Base-by-base conservation (phyloP, 2,888 invertebrate genomes). In the Thymelicus acteon region DNA sequence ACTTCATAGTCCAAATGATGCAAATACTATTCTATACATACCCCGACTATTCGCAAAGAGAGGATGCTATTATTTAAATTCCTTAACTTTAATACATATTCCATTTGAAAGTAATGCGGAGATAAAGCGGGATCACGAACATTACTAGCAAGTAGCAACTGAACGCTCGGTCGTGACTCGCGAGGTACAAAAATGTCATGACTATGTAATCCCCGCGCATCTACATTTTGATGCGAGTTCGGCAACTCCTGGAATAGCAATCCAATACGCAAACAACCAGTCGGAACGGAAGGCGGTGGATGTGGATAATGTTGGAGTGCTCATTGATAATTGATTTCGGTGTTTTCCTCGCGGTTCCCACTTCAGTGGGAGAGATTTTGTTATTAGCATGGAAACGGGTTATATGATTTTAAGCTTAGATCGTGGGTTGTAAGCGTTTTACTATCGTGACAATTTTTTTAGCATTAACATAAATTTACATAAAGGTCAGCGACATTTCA, bases 151-250 rank as follows among this genome's bases (percentile, higher is more conserved):
- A 67, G 60, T 60, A 60, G 60, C 15, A 60, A 58, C 65, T 48
- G 37, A 63, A 31, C 63, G 63, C 13, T 57, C 62, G 39, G 31
- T 63, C 31, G 49, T 39, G 64, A 65, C 40, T 54, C 72, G 73
- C 74, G 74, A 31, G 2, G 13, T 74, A 75, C 76, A 77, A 77
- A 78, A 79, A 77, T 79, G 77, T 77, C 78, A 77, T 78, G 78
- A 78, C 77, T 79, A 77, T 76, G 75, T 78, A 77, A 78, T 77
- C 77, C 75, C 76, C 73, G 71, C 76, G 77, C 78, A 80, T 80
- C 77, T 81, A 74, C 79, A 79, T 80, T 80, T 80, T 78, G 81
- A 80, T 79, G 77, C 71, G 80, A 79, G 79, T 78, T 79, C 73
- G 75, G 76, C 72, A 78, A 79, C 77, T 78, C 72, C 72, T 75